phyloP scores from a whole-genome alignment of 2,797 vertebrate genomes.

The Platyrinchus mystaceus region DNA sequence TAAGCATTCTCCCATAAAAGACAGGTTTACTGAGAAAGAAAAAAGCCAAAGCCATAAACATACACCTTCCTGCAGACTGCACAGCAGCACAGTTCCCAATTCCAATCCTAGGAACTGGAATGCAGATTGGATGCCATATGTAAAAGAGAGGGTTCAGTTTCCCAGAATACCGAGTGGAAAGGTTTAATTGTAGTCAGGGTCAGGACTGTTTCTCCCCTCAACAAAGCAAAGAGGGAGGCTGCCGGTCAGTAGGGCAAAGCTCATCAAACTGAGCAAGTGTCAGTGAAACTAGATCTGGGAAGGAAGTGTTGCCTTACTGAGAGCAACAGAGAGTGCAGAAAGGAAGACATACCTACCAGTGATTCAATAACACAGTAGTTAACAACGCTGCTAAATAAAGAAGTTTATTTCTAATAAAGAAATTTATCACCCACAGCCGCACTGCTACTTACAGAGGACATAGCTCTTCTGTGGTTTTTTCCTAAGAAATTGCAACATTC shows the following conservation, averaged over 20 bases:
- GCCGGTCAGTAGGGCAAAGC: not conserved
- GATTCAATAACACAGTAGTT: not conserved
- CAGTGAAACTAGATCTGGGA: not conserved
- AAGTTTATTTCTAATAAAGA: not conserved
- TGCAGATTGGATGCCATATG: not conserved
- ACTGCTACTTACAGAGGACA: not conserved
- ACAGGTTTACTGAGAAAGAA: not conserved
- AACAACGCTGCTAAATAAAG: not conserved
- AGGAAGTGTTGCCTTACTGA: constrained; percentile 6
- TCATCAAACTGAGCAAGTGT: not conserved
- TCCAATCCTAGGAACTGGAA: not conserved
- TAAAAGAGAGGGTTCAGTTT: not conserved
- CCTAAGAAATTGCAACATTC: not conserved
- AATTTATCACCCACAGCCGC: not conserved
- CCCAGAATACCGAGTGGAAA: not conserved
- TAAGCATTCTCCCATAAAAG: not conserved
- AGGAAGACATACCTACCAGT: not conserved
- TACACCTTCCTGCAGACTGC: not conserved
- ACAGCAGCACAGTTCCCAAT: not conserved
- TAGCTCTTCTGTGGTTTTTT: not conserved
- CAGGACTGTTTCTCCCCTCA: not conserved
- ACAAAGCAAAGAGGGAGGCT: not conserved
- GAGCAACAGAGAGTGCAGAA: not conserved
- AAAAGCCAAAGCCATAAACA: not conserved
- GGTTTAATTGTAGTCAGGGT: not conserved